Base-by-base conservation (phyloP, 2,113 vertebrate genomes). In the Caranx melampygus region DNA sequence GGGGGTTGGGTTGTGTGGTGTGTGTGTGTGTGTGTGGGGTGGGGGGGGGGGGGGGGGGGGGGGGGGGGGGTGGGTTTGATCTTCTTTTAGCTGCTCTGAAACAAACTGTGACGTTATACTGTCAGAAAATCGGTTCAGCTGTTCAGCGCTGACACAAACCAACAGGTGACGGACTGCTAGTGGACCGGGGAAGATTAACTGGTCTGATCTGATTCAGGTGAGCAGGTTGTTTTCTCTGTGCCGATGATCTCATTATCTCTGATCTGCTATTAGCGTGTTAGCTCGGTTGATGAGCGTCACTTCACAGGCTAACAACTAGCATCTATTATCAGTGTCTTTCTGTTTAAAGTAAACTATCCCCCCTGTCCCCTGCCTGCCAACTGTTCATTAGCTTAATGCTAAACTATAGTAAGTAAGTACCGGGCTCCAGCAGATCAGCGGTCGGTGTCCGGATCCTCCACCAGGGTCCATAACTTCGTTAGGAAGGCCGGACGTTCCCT, bases 371-470 rank as follows among this genome's bases (percentile, higher is more conserved):
- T 42, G 57, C 8, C 1, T n/a, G 16, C 6, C 65, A 49, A 21
- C 21, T 6, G 12, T 42, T 33, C 6, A 2, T 37, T 62, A 42
- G 44, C 49, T 47, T 20, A 0, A 6, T 34, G 42, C n/a, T 54
- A 54, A 0, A 37, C 16, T 49, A n/a, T 16, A 5, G 7, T 37
- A 52, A 15, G 3, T 12, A 18, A 11, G 34, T 90, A 98, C 97
- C 89, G 95, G 95, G 89, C 96, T 99, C 97, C 97, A 99, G 93
- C 97, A 97, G 93, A 99, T 99, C 3, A 99, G 94, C 6, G 94
- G 82, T 98, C 96, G 0, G 97, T 98, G 63, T 97, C 96, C 4
- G 96, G 96, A 86, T 99, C 97, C 79, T 97, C 97, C 86, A 98
- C 96, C 89, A 99, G 92, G 8, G 96, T 99, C 97, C 97, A 99